phyloP scores from a whole-genome alignment of 2,113 vertebrate genomes.

The Aptenodytes forsteri region DNA sequence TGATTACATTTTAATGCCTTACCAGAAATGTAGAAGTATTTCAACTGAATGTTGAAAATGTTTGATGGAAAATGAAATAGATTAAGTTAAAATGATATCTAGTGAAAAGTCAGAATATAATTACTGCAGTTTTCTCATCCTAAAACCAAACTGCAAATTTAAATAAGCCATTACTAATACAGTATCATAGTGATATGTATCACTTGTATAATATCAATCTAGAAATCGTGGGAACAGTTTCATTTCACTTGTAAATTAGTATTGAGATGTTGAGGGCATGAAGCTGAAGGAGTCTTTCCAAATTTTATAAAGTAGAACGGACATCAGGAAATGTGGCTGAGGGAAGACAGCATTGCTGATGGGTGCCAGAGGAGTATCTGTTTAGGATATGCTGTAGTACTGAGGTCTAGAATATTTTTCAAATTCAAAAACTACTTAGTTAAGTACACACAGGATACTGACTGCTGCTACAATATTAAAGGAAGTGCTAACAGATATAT shows the following conservation, averaged over 20 bases:
- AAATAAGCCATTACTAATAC: background rate
- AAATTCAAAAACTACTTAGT: background rate
- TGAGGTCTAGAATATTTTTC: background rate
- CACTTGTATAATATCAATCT: background rate
- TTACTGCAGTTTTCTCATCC: background rate
- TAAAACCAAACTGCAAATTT: background rate
- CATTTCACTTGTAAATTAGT: background rate
- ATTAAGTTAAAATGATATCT: background rate
- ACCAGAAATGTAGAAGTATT: background rate
- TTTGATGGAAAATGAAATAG: constrained; percentile 9
- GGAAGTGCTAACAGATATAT: background rate
- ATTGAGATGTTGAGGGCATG: background rate
- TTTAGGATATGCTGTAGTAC: background rate
- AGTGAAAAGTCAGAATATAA: background rate
- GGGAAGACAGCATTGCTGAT: background rate
- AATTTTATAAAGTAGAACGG: background rate
- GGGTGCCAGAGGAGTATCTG: background rate
- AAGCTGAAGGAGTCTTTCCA: background rate
- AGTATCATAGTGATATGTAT: background rate
- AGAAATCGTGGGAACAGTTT: background rate
- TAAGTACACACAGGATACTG: background rate
- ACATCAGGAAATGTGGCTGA: background rate
- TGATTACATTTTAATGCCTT: constrained; percentile 26
- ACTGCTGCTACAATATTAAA: background rate
- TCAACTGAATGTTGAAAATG: background rate